Evolutionary conservation across 2,888 invertebrate genomes (phyloP).

Genomic region (Coleophora deauratella): DNA sequence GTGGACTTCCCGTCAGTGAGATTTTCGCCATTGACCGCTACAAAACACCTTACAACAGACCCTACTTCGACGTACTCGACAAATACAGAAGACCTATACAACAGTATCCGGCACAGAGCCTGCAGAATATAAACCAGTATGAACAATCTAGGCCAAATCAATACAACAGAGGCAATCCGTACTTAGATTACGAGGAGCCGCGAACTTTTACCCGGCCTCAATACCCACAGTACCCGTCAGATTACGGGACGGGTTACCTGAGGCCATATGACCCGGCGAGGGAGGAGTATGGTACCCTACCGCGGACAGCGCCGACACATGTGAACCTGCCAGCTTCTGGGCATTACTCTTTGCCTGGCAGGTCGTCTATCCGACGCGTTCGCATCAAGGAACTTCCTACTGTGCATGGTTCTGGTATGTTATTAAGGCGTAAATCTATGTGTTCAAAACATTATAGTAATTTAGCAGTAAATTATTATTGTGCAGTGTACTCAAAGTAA

Average conservation of each 20-base stretch:
- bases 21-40: constrained; percentile 62
- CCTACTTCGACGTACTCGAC: constrained; percentile 48
- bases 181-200: constrained; percentile 40
- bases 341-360: constrained; percentile 48
- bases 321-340: constrained; percentile 16
- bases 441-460: not conserved
- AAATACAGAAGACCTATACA: constrained; percentile 49
- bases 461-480: not conserved
- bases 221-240: constrained; percentile 8
- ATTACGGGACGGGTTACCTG: constrained; percentile 11
- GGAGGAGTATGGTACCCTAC: constrained; percentile 44
- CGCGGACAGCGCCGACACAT: constrained; percentile 28
- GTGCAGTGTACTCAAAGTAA: not conserved
- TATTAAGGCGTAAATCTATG: constrained; percentile 10
- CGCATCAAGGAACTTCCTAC: constrained; percentile 60
- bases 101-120: constrained; percentile 59
- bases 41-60: constrained; percentile 50
- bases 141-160: constrained; percentile 32
- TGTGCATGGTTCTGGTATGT: constrained; percentile 64
- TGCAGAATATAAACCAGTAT: constrained; percentile 53
- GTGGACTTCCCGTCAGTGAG: constrained; percentile 52
- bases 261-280: constrained; percentile 26
- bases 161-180: constrained; percentile 37
- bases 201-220: not conserved
- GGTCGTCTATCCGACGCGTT: constrained; percentile 50